phyloP scores from a whole-genome alignment of 2,888 invertebrate genomes.

The Hymenopus coronatus region DNA sequence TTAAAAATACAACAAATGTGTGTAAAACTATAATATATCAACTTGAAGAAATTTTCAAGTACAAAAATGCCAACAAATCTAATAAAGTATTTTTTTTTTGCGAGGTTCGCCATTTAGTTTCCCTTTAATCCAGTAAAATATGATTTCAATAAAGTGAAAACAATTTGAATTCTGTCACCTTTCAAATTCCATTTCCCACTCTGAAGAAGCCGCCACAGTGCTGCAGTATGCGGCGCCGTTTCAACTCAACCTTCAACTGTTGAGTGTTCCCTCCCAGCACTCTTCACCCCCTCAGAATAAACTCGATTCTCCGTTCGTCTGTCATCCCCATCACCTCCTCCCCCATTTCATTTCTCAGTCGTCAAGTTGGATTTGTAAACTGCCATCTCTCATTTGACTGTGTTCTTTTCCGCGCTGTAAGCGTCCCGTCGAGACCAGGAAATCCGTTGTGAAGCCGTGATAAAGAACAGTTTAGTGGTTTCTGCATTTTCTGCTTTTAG shows the following conservation, averaged over 20 bases:
- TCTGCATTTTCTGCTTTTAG: background rate
- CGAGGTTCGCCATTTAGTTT: no score
- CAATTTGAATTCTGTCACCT: slow-evolving; percentile 32
- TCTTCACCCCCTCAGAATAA: background rate
- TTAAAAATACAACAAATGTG: no score
- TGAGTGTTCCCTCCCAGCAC: background rate
- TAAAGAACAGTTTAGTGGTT: background rate
- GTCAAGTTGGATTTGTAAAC: slow-evolving; percentile 6
- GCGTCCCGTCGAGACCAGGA: background rate
- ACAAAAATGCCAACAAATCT: no score
- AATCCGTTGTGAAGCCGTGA: background rate
- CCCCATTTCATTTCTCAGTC: slow-evolving; percentile 3
- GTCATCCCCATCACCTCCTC: background rate
- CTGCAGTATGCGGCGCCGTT: slow-evolving; percentile 10
- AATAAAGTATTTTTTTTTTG: no score
- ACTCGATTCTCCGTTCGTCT: background rate
- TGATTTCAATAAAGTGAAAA: slow-evolving; percentile 21
- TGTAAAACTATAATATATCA: no score
- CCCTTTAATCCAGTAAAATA: background rate
- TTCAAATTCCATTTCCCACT: slow-evolving; percentile 30
- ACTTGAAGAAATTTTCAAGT: no score
- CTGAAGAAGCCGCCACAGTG: slow-evolving; percentile 16
- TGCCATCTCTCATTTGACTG: background rate
- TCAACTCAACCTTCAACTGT: background rate
- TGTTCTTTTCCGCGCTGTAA: background rate